Percentiles rank a stretch among this genome's conserved stretches.
Conservation (phyloP, 2,797 vertebrate genomes). For the Betta splendens region DNA sequence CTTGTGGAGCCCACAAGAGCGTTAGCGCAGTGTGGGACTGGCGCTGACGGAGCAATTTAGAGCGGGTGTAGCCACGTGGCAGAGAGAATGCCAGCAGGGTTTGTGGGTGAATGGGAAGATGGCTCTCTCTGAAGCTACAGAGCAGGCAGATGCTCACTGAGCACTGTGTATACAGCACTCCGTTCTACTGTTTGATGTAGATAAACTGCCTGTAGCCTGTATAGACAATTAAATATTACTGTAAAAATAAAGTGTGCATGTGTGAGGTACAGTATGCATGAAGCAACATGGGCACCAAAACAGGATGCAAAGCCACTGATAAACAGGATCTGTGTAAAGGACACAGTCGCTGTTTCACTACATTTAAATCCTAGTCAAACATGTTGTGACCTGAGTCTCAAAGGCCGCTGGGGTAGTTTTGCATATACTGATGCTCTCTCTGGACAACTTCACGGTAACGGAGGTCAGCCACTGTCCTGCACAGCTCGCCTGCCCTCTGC, state of each 20-base stretch:
- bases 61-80: conserved; percentile 61
- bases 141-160: conserved; percentile 12
- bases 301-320: conserved; percentile 51
- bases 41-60: conserved; percentile 65
- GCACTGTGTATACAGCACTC: background rate
- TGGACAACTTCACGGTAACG: conserved; percentile 6
- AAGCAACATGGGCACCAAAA: conserved; percentile 41
- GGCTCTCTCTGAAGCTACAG: conserved; percentile 26
- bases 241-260: too few relatives aligned
- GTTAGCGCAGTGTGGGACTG: conserved; percentile 21
- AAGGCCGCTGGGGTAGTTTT: conserved; percentile 9
- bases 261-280: too few relatives aligned
- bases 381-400: conserved; percentile 2
- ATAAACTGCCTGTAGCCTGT: too few relatives aligned
- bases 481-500: conserved; percentile 36
- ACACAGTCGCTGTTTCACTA: conserved; percentile 5
- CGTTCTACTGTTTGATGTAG: too few relatives aligned
- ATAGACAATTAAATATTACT: too few relatives aligned
- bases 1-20: conserved; percentile 27
- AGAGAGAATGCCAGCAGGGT: conserved; percentile 70
- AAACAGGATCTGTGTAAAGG: conserved; percentile 59
- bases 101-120: conserved; percentile 45
- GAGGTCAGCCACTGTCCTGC: conserved; percentile 21
- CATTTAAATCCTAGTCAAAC: conserved; percentile 38
- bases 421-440: background rate